Percentiles rank a stretch among this genome's conserved stretches.
phyloP scores from a whole-genome alignment of 2,888 invertebrate species.

The Loripinus fragilis region DNA sequence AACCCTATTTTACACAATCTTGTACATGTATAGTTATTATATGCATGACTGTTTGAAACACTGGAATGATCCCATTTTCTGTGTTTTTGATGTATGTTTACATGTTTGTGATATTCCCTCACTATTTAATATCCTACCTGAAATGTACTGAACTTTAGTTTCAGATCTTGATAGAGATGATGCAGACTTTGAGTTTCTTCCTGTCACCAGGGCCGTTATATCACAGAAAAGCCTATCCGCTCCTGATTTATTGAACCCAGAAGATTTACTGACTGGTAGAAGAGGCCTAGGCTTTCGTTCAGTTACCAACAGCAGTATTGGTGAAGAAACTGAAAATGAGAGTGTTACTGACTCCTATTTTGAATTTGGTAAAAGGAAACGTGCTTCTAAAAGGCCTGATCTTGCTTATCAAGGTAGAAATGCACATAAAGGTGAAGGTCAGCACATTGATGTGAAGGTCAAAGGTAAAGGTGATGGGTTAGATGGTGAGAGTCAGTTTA shows the following conservation, averaged over 20 bases:
- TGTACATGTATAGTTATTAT: too few relatives aligned
- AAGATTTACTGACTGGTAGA: not conserved
- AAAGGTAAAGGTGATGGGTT: slow-evolving; percentile 36
- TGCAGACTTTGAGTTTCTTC: slow-evolving; percentile 4
- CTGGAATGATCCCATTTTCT: too few relatives aligned
- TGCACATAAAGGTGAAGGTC: slow-evolving; percentile 52
- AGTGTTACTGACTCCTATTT: not conserved
- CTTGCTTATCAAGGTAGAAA: slow-evolving; percentile 57
- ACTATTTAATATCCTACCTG: too few relatives aligned
- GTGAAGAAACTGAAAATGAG: slow-evolving; percentile 48
- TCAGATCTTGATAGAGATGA: slow-evolving; percentile 13
- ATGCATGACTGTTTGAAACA: too few relatives aligned
- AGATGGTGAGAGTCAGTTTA: slow-evolving; percentile 47
- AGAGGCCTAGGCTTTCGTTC: slow-evolving; percentile 15
- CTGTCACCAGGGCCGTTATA: not conserved
- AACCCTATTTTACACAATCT: too few relatives aligned
- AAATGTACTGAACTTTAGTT: not conserved
- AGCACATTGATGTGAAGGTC: slow-evolving; percentile 33
- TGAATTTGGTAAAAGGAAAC: slow-evolving; percentile 19
- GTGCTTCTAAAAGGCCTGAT: slow-evolving; percentile 1
- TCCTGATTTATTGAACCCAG: slow-evolving; percentile 4
- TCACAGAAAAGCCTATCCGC: not conserved
- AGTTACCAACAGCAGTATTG: slow-evolving; percentile 35
- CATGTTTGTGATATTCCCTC: too few relatives aligned
- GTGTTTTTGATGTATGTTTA: too few relatives aligned